These are phyloP conservation scores for Cataglyphis cursor DNA, from an alignment of 2,888 invertebrate genomes.

Conservation along the genomic window DNA sequence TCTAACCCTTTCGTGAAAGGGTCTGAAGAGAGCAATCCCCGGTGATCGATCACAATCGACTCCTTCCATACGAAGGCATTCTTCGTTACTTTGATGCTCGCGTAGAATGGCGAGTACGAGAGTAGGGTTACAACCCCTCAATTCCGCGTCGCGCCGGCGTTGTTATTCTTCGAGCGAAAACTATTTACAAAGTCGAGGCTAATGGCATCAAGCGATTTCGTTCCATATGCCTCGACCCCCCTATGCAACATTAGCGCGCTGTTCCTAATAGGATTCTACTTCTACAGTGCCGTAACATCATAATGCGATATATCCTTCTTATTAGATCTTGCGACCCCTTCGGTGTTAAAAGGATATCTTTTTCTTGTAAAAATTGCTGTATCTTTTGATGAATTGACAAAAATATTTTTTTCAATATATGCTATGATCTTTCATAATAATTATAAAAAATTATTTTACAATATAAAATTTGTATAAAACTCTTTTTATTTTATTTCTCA, in stretches of 20 bases:
- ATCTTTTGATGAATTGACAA: not conserved
- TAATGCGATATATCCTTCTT: conserved; percentile 23
- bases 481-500: not conserved
- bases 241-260: conserved; percentile 72
- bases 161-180: conserved; percentile 86
- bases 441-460: not conserved
- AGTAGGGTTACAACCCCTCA: conserved; percentile 78
- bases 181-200: conserved; percentile 86
- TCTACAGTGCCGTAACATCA: conserved; percentile 54
- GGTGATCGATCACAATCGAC: conserved; percentile 86
- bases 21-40: conserved; percentile 75
- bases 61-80: conserved; percentile 73
- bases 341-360: not conserved
- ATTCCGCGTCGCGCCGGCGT: conserved; percentile 71
- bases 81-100: conserved; percentile 75
- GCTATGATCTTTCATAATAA: not conserved
- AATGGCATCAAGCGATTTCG: conserved; percentile 86
- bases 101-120: conserved; percentile 69
- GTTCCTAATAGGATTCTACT: conserved; percentile 73
- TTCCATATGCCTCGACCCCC: conserved; percentile 78
- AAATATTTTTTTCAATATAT: not conserved
- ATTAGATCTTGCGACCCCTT: not conserved
- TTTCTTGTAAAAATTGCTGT: not conserved
- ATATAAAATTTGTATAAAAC: not conserved
- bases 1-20: conserved; percentile 79